Evolutionary conservation across 2,797 vertebrate species (phyloP).

Genomic region (Acanthornis magna): DNA sequence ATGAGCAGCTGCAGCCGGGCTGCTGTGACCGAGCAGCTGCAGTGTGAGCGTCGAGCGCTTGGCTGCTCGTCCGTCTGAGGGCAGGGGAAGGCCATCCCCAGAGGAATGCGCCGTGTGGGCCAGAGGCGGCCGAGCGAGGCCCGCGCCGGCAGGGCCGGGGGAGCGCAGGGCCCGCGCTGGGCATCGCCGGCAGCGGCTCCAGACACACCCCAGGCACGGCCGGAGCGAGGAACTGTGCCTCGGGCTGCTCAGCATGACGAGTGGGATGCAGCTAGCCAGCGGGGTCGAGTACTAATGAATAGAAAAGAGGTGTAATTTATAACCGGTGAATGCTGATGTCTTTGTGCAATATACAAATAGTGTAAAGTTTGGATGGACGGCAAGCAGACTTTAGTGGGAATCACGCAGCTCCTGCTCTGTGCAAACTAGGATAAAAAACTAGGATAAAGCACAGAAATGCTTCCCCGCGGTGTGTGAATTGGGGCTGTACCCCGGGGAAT

Average conservation of each 20-base stretch:
- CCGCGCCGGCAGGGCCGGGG: too few species aligned
- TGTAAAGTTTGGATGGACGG: not conserved
- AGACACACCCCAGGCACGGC: not conserved
- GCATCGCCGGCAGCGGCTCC: not conserved
- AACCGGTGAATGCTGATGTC: not conserved
- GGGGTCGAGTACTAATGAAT: not conserved
- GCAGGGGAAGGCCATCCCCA: too few species aligned
- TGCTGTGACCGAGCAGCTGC: too few species aligned
- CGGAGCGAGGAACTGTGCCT: not conserved
- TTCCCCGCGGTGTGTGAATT: not conserved
- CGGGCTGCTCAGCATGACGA: not conserved
- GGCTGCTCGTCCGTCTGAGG: too few species aligned
- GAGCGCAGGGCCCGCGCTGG: too few species aligned
- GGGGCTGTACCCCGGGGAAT: not conserved
- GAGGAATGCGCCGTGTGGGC: too few species aligned
- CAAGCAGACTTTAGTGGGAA: not conserved
- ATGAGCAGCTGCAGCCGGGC: too few species aligned
- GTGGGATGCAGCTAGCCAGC: too few species aligned
- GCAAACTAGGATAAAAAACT: too few species aligned
- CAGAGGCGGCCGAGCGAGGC: too few species aligned
- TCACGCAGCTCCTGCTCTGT: not conserved
- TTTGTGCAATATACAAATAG: not conserved
- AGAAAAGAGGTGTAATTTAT: not conserved
- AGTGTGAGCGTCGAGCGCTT: too few species aligned
- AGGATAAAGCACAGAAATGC: too few species aligned